Conservation (phyloP, 2,888 invertebrate species). For the Drosophila picticornis region DNA sequence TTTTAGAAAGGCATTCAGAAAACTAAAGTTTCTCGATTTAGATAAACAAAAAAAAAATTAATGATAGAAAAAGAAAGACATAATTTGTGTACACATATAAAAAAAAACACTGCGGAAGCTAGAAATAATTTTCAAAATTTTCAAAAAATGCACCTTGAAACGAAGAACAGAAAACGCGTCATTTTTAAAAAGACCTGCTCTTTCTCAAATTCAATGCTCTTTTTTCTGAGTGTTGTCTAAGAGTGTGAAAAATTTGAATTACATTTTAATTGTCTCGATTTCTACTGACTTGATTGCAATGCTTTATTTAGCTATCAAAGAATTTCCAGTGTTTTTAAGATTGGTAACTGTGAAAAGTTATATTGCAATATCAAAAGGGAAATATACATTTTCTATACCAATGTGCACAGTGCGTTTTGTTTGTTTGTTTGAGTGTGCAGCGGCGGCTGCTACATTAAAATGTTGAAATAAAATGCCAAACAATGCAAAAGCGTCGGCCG, state of each 20-base stretch:
- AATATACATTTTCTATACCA: not conserved
- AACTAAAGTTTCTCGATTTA: not conserved
- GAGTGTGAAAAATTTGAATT: accelerated
- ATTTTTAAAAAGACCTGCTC: not conserved
- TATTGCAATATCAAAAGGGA: not conserved
- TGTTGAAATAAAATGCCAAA: constrained; percentile 80
- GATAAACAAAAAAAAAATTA: too few species aligned
- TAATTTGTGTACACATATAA: not conserved
- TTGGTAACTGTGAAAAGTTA: too few species aligned
- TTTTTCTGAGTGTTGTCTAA: not conserved
- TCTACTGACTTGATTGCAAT: not conserved
- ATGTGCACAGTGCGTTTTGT: constrained; percentile 38
- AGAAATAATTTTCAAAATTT: not conserved
- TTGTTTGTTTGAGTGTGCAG: constrained; percentile 27
- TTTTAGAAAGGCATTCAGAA: not conserved
- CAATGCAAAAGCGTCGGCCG: constrained; percentile 73
- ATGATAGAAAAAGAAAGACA: not conserved
- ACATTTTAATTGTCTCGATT: not conserved
- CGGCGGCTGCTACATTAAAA: constrained; percentile 72
- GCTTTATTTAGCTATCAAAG: not conserved
- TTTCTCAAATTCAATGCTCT: too few species aligned
- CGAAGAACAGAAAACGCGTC: not conserved
- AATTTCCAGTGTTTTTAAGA: not conserved
- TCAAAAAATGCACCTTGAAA: too few species aligned
- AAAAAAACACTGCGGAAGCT: not conserved